Base-by-base conservation (phyloP, 2,113 vertebrate species). In the Sakesphorus luctuosus region DNA sequence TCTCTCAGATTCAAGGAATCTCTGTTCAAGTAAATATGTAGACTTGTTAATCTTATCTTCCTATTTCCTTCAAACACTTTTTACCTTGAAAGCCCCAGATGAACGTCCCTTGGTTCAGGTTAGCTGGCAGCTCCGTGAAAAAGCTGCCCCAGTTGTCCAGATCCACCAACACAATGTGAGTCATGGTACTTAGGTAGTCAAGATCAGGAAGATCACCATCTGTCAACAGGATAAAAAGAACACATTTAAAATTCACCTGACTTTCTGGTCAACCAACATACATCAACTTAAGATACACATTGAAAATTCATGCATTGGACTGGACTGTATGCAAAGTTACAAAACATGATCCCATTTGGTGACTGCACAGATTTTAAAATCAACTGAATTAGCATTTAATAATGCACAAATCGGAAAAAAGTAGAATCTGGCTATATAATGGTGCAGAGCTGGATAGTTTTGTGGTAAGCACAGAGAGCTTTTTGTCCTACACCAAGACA, bases 61-160 rank as follows among this genome's bases (percentile, higher is more conserved):
- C 4, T 6, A 49, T 29, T 91, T 88, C 46, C 40, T 96, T 94
- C 67, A 83, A 67, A 49, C 16, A 49, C 44, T 65, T 87, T 83
- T 97, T 98, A 98, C 98, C 98, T 98, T 98, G 98, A 97, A 98
- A 98, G 87, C 98, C 98, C 98, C 98, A 98, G 96, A 98, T 97
- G 97, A 98, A 98, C 2, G 98, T 98, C 86, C 98, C 98, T 96
- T 98, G 98, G 87, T 98, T 98, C 92, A 98, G 97, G 67, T 97
- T 96, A 81, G 98, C 97, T 76, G 98, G 98, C 59, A 98, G 95
- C 65, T 98, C 97, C 36, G 96, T 96, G 96, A 98, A 98, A 75
- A 98, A 97, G 85, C 87, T 98, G 84, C 98, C 97, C 98, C 98
- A 98, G 94, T 98, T 98, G 97, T 98, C 98, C 92, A 98, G 97